These are phyloP conservation scores for Mesoligia furuncula DNA, from an alignment of 2,888 invertebrate genomes.

Conservation along the genomic window DNA sequence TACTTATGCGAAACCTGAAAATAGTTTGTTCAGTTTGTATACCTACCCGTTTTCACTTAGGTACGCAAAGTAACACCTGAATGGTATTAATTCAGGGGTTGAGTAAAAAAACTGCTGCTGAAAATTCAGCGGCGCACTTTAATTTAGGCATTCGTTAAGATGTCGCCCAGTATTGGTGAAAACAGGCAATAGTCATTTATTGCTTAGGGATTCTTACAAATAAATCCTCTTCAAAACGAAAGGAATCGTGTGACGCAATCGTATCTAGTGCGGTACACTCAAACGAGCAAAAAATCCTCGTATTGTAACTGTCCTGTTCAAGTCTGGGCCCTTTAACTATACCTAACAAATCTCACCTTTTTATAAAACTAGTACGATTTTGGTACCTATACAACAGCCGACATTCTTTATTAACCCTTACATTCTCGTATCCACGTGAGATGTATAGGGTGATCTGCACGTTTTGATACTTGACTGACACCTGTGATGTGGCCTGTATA, in stretches of 20 bases:
- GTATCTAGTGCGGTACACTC: neutral
- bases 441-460: slow-evolving; percentile 53
- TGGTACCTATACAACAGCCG: slow-evolving; percentile 66
- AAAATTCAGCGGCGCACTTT: neutral
- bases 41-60: neutral
- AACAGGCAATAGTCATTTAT: neutral
- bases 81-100: too few relatives aligned
- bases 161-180: too few relatives aligned
- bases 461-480: slow-evolving; percentile 73
- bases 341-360: neutral
- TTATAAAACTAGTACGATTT: slow-evolving; percentile 49
- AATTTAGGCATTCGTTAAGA: too few relatives aligned
- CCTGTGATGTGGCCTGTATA: neutral
- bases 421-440: slow-evolving; percentile 79
- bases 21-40: too few relatives aligned
- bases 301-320: neutral
- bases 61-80: neutral
- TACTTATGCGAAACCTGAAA: too few relatives aligned
- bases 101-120: neutral
- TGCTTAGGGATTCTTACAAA: neutral
- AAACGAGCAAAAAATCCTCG: neutral
- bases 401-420: slow-evolving; percentile 83
- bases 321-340: neutral
- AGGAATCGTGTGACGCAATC: neutral
- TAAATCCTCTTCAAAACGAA: neutral